Base-by-base conservation (phyloP, 2,888 invertebrate species). In the Eupithecia pulchellata region DNA sequence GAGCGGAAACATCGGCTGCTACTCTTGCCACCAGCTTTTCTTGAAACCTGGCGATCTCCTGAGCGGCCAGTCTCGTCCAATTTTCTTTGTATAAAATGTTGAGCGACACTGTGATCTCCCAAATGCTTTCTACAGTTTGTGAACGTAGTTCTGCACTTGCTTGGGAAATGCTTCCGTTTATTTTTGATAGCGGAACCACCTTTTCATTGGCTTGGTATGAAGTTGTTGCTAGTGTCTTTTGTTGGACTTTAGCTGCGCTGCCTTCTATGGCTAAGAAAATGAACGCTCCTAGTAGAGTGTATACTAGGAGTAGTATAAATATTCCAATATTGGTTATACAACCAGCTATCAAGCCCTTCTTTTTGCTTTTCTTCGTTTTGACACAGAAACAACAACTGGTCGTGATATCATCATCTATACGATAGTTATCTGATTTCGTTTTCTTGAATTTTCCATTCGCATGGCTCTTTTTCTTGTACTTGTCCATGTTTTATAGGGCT, bases 11-110 rank as follows among this genome's bases (percentile, higher is more conserved):
- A 89, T 97, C 97, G 81, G 97, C 97, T 52, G 96, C 96, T 80
- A 97, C 95, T 82, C 96, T 96, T 80, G 97, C 96, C 75, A 97
- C 96, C 82, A 97, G 91, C 89, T 97, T 97, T 86, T 97, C 96
- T 89, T 98, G 98, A 91, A 98, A 98, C 85, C 96, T 96, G 0
- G 92, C 91, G 62, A 94, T 94, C 83, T 94, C 96, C 81, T 96
- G 96, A 47, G 96, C 96, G 1, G 97, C 97, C 78, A 97, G 93
- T 84, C 96, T 95, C 62, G 98, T 98, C 98, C 98, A 98, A 88
- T 98, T 98, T 84, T 97, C 97, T 84, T 97, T 96, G 87, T 98
- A 97, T 68, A 98, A 95, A 81, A 98, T 97, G 87, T 98, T 98
- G 76, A 98, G 91, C 61, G 96, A 96, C 73, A 97, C 97, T 1